Percentiles rank a stretch among this genome's conserved stretches.
These are phyloP conservation scores for Gymnocypris eckloni DNA, from an alignment of 2,797 vertebrate genomes.

Conservation along the genomic window DNA sequence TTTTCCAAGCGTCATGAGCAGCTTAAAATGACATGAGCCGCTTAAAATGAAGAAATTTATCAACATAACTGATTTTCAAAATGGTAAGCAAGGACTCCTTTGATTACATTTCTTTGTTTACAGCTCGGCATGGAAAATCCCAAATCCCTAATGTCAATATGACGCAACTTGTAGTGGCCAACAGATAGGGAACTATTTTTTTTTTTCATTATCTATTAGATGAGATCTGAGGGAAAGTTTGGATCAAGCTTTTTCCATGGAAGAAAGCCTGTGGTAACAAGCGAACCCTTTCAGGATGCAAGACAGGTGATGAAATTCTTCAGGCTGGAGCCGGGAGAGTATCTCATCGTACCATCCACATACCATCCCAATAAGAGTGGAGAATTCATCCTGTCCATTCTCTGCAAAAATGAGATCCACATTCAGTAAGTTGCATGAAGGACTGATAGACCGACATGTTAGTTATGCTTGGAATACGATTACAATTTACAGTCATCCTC, in stretches of 20 bases:
- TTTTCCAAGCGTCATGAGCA: neutral
- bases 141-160: too few relatives aligned
- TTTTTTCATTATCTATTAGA: neutral
- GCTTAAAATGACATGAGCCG: too few relatives aligned
- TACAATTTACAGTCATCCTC: neutral
- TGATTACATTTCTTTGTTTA: too few relatives aligned
- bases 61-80: too few relatives aligned
- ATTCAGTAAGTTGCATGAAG: constrained; percentile 55
- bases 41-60: neutral
- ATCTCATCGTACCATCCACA: constrained; percentile 67
- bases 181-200: neutral
- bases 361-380: constrained; percentile 26
- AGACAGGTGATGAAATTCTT: constrained; percentile 58
- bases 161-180: too few relatives aligned
- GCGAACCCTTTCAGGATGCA: neutral
- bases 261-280: constrained; percentile 20
- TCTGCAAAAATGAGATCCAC: constrained; percentile 60
- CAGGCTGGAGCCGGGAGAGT: constrained; percentile 67
- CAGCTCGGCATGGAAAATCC: too few relatives aligned
- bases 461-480: neutral
- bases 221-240: constrained; percentile 45
- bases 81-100: too few relatives aligned
- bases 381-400: constrained; percentile 66
- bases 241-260: constrained; percentile 46
- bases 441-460: neutral